These are phyloP conservation scores for Microctenopoma lineatum DNA, from an alignment of 2,797 vertebrate genomes.

Conservation along the genomic window DNA sequence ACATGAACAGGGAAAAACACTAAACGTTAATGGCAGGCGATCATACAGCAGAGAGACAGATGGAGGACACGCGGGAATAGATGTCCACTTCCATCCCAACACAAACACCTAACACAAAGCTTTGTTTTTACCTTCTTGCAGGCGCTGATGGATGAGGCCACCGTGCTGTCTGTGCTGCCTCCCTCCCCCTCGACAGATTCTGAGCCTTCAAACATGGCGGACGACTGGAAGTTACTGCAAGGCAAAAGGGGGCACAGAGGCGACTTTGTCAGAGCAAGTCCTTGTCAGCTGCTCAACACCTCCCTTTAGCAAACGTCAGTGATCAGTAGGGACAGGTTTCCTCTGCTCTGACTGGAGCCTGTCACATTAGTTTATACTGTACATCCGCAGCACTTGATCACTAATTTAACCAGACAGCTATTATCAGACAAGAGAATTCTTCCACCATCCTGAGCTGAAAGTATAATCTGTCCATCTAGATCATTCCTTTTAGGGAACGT, in stretches of 20 bases:
- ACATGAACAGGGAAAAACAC: slow-evolving; percentile 6
- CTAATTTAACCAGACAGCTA: slow-evolving; percentile 12
- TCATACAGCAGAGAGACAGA: slow-evolving; percentile 7
- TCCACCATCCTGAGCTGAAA: slow-evolving; percentile 20
- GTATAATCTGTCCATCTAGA: neutral
- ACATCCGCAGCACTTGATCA: neutral
- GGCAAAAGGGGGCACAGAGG: slow-evolving; percentile 58
- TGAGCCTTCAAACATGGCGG: slow-evolving; percentile 87
- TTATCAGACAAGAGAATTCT: slow-evolving; percentile 8
- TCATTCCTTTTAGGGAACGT: slow-evolving; percentile 6
- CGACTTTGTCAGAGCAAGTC: slow-evolving; percentile 60
- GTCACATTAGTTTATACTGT: slow-evolving; percentile 23
- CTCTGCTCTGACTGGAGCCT: slow-evolving; percentile 7
- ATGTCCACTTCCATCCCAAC: neutral
- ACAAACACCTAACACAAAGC: slow-evolving; percentile 5
- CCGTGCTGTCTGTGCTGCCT: slow-evolving; percentile 79
- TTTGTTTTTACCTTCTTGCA: slow-evolving; percentile 91
- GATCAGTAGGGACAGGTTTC: slow-evolving; percentile 13
- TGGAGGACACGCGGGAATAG: neutral
- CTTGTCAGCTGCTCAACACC: slow-evolving; percentile 41
- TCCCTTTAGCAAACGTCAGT: slow-evolving; percentile 6
- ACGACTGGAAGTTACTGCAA: slow-evolving; percentile 87
- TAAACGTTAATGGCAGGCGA: neutral
- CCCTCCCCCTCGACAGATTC: slow-evolving; percentile 80
- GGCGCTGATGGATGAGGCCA: slow-evolving; percentile 88